Conservation (phyloP, 2,888 invertebrate species). For the Oxycera nigricornis region DNA sequence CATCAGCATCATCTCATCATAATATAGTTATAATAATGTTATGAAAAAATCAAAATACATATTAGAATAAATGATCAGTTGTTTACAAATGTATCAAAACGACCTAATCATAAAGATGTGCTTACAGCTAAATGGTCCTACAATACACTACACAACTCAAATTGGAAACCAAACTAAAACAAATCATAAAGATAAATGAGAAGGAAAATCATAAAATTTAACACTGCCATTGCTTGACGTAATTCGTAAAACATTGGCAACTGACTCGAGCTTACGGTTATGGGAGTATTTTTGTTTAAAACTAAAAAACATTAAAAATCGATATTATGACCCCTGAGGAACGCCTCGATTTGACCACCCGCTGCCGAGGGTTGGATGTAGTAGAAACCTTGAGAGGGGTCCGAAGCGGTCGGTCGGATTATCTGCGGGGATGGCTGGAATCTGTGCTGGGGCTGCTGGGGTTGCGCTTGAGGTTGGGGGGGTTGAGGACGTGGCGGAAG, state of each 20-base stretch:
- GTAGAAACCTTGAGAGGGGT: slow-evolving; percentile 63
- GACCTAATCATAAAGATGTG: slow-evolving; percentile 30
- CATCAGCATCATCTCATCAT: slow-evolving; percentile 24
- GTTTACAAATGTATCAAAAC: slow-evolving; percentile 22
- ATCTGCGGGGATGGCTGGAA: slow-evolving; percentile 58
- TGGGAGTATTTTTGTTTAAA: background rate
- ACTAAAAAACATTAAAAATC: slow-evolving; percentile 64
- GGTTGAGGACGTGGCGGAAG: slow-evolving; percentile 68
- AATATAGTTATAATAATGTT: slow-evolving; percentile 8
- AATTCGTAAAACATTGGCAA: slow-evolving; percentile 22
- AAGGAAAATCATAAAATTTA: background rate
- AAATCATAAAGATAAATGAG: slow-evolving; percentile 22
- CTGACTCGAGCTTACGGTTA: slow-evolving; percentile 32
- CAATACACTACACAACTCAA: background rate
- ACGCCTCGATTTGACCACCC: slow-evolving; percentile 79
- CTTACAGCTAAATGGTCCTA: slow-evolving; percentile 26
- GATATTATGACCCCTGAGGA: slow-evolving; percentile 76
- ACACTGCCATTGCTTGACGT: slow-evolving; percentile 28
- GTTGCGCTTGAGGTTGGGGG: slow-evolving; percentile 48
- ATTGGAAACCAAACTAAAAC: slow-evolving; percentile 6
- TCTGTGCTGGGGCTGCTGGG: slow-evolving; percentile 58
- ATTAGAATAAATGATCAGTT: slow-evolving; percentile 10
- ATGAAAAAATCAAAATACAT: slow-evolving; percentile 1
- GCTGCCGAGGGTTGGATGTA: slow-evolving; percentile 67
- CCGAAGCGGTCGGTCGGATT: slow-evolving; percentile 50